These are phyloP conservation scores for Deilephila elpenor DNA, from an alignment of 2,888 invertebrate species.

Conservation along the genomic window DNA sequence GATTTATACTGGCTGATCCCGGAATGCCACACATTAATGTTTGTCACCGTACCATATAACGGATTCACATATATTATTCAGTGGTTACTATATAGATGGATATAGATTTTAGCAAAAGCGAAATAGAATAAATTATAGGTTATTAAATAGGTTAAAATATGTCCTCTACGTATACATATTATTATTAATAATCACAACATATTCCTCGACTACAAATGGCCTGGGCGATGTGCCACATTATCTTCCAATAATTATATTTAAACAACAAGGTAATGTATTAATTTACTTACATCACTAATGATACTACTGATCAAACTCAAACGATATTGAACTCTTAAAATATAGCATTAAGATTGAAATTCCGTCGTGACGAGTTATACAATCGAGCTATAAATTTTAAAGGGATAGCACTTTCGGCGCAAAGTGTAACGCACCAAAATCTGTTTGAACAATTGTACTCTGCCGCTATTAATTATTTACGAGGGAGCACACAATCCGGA, in stretches of 20 bases:
- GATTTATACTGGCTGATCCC: no score
- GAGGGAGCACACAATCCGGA: conserved; percentile 32
- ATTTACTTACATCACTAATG: background rate
- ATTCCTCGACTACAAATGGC: background rate
- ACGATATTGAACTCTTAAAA: background rate
- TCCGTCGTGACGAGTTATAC: background rate
- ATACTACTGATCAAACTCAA: background rate
- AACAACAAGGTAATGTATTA: background rate
- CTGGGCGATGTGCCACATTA: background rate
- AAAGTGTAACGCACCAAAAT: background rate
- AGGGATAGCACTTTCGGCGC: background rate
- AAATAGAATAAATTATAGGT: no score
- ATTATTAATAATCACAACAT: background rate
- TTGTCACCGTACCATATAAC: no score
- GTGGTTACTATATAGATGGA: no score
- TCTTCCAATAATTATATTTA: background rate
- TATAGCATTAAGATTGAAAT: background rate
- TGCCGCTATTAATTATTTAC: conserved; percentile 38
- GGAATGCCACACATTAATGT: no score
- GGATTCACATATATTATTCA: no score
- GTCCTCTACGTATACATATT: background rate
- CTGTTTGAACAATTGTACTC: conserved; percentile 20
- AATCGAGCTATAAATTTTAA: background rate
- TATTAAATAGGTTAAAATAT: no score
- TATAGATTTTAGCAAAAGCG: no score